These are phyloP conservation scores for Keiferia lycopersicella DNA, from an alignment of 2,888 invertebrate genomes.

Conservation along the genomic window DNA sequence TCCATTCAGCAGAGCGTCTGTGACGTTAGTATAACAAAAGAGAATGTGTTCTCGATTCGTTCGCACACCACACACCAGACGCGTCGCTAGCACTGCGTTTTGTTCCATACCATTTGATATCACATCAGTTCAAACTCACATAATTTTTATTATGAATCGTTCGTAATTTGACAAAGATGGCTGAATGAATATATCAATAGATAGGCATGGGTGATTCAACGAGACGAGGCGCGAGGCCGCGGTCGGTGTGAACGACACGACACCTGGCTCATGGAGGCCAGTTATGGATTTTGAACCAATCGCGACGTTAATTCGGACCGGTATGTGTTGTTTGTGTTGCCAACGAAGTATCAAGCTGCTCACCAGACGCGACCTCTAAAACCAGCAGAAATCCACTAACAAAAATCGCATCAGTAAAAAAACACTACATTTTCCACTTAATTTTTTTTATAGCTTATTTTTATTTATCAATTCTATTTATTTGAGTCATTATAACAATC, in stretches of 20 bases:
- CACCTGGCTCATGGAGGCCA: slow-evolving; percentile 81
- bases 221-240: slow-evolving; percentile 81
- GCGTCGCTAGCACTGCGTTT: slow-evolving; percentile 61
- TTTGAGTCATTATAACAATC: no score
- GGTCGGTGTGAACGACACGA: slow-evolving; percentile 83
- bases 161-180: slow-evolving; percentile 80
- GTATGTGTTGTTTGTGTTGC: no score
- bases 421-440: no score
- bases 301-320: slow-evolving; percentile 80
- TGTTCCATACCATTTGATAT: slow-evolving; percentile 70
- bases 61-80: slow-evolving; percentile 41
- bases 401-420: no score
- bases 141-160: slow-evolving; percentile 69
- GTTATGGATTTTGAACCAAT: slow-evolving; percentile 81
- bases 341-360: no score
- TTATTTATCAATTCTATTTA: no score
- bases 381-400: no score
- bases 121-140: slow-evolving; percentile 47
- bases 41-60: slow-evolving; percentile 68
- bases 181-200: slow-evolving; percentile 77
- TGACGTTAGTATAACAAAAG: slow-evolving; percentile 74
- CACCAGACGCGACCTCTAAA: no score
- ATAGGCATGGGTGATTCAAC: slow-evolving; percentile 79
- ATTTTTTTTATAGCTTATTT: no score
- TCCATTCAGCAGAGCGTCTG: slow-evolving; percentile 74